A percentile compares a stretch with the other conserved stretches of the same genome.
Conservation (phyloP, 2,888 invertebrate genomes). For the Cataglyphis rosenhaueri region DNA sequence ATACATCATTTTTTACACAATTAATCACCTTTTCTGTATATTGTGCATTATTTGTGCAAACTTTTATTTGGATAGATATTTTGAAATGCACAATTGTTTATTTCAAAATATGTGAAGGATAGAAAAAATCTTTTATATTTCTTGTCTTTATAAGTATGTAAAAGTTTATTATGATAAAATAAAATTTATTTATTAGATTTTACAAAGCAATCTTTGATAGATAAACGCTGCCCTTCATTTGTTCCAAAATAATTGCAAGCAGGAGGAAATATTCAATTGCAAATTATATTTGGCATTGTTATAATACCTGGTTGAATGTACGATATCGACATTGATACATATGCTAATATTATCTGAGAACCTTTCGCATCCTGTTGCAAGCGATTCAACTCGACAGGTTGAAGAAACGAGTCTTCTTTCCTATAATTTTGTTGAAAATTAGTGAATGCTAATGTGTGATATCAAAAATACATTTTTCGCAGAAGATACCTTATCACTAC, state of each 20-base stretch:
- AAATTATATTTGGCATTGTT: conserved; percentile 78
- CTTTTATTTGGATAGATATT: not conserved
- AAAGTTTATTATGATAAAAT: conserved; percentile 36
- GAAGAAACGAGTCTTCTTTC: conserved; percentile 73
- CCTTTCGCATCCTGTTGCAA: conserved; percentile 81
- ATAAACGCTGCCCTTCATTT: not conserved
- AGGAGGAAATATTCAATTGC: not conserved
- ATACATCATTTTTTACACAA: not conserved
- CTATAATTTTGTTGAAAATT: conserved; percentile 72
- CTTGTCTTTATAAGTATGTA: conserved; percentile 15
- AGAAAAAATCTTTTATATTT: not conserved
- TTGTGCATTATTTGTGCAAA: not conserved
- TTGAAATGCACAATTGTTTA: not conserved
- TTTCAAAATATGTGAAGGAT: not conserved
- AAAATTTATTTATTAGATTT: not conserved
- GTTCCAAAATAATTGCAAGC: not conserved
- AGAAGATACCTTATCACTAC: conserved; percentile 79
- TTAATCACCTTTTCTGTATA: not conserved
- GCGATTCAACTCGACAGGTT: conserved; percentile 80
- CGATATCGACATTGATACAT: conserved; percentile 80
- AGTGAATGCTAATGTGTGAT: conserved; percentile 16
- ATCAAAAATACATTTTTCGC: not conserved
- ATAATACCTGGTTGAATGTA: conserved; percentile 81
- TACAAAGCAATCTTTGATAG: conserved; percentile 7
- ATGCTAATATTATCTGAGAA: conserved; percentile 80